phyloP scores from a whole-genome alignment of 2,888 invertebrate species.

The Sericinus montela region DNA sequence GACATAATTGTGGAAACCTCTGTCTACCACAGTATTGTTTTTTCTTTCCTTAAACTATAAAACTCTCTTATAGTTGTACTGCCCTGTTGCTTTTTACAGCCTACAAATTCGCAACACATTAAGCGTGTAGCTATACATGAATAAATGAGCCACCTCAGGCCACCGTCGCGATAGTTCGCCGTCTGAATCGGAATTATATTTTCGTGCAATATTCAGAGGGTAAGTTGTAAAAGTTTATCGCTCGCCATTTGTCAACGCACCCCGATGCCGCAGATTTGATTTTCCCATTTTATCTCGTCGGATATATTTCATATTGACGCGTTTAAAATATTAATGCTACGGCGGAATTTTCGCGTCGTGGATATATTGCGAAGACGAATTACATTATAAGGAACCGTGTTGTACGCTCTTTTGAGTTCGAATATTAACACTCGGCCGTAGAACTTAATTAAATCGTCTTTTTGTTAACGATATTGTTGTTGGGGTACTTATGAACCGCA shows the following conservation, averaged over 20 bases:
- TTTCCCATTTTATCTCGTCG: conserved; percentile 25
- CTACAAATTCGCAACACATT: too few species aligned
- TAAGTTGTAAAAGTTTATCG: conserved; percentile 46
- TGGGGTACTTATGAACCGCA: background rate
- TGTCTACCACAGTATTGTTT: too few species aligned
- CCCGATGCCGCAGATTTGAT: conserved; percentile 32
- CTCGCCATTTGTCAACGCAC: conserved; percentile 41
- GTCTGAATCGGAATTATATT: conserved; percentile 29
- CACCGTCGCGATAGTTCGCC: conserved; percentile 29
- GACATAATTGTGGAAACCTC: too few species aligned
- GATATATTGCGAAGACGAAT: background rate
- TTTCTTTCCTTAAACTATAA: too few species aligned
- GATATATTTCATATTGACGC: conserved; percentile 19
- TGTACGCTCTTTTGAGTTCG: background rate
- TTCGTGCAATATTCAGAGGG: conserved; percentile 29
- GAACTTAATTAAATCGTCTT: background rate
- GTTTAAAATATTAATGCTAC: conserved; percentile 17
- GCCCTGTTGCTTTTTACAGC: too few species aligned
- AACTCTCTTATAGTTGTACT: too few species aligned
- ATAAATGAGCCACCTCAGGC: conserved; percentile 16
- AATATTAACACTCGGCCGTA: background rate
- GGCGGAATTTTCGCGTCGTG: conserved; percentile 9
- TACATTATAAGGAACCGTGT: background rate
- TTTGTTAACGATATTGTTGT: background rate
- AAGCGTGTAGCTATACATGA: background rate